Conservation (phyloP, 2,113 vertebrate species). For the Cyanocitta stelleri region DNA sequence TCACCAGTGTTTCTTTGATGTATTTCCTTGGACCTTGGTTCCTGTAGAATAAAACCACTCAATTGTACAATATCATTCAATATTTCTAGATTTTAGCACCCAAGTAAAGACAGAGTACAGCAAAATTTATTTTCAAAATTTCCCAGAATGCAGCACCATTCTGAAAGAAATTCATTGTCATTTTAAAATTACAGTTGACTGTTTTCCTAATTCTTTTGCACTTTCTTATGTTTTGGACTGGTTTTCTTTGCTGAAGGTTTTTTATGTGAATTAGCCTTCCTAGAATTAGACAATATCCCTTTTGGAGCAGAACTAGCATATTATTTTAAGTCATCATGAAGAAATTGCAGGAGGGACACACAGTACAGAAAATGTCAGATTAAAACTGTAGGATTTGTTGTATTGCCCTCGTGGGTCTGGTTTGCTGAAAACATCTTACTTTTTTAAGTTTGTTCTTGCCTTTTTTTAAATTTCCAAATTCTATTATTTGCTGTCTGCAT, state of each 20-base stretch:
- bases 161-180: background rate
- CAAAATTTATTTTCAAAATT: background rate
- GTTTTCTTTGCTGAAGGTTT: background rate
- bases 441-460: background rate
- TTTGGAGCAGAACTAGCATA: background rate
- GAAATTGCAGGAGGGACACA: background rate
- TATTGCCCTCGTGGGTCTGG: background rate
- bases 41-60: background rate
- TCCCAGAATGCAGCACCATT: background rate
- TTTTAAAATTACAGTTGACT: background rate
- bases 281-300: background rate
- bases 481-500: background rate
- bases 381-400: background rate
- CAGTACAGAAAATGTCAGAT: background rate
- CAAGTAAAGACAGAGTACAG: background rate
- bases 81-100: background rate
- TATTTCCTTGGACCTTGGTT: background rate
- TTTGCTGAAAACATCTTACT: constrained; percentile 6
- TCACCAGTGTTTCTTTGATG: background rate
- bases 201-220: background rate
- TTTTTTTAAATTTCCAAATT: background rate
- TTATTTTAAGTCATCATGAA: background rate
- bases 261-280: background rate
- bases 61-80: background rate
- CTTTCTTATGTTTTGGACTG: background rate